Evolutionary conservation across 1,140 invertebrate species (phyloP), one percentile per base, ranked within the genome.

Genomic region (Drosophila ercepeae): DNA sequence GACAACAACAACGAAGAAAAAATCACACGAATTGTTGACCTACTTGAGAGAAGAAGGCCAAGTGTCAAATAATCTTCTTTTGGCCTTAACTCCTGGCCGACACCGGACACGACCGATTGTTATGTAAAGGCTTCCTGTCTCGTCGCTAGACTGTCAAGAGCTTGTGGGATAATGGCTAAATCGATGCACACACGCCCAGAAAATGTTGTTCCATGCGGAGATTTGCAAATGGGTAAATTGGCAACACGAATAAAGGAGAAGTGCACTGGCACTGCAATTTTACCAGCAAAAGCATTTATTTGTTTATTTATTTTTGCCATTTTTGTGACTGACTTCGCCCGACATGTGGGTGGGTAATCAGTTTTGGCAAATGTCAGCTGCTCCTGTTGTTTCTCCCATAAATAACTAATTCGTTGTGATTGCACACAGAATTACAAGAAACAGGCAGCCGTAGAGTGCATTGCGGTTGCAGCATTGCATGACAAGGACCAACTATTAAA

Each of bases 121-220:
- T 71, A 49, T 58, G 54, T 55, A 55, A 46, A 16, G 49, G 25
- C 44, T 45, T 42, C 21, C 51, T 25, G 51, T 52, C 41, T 61
- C 21, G 29, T 74, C 51, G 45, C 42, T 59, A 34, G 53, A 68
- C 54, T 84, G 71, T 65, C 59, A 61, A 78, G 54, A 52, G 65
- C 63, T 83, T 48, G 65, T 79, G 52, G 74, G 72, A 76, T 79
- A 83, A 86, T 84, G 75, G 48, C 73, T 64, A 73, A 77, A 64
- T 59, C 68, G 42, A 75, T 81, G 68, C 46, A 61, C 48, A 69
- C 36, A 71, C 14, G 53, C 51, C 48, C 44, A 63, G 41, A 23
- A 61, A 18, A 52, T 46, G n/a, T 59, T 34, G 39, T 19, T 36
- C 25, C 19, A 13, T 9, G 32, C n/a, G 9, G 16, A 39, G 55